Base-by-base conservation (phyloP, 2,888 invertebrate genomes). In the Acrobasis repandana region DNA sequence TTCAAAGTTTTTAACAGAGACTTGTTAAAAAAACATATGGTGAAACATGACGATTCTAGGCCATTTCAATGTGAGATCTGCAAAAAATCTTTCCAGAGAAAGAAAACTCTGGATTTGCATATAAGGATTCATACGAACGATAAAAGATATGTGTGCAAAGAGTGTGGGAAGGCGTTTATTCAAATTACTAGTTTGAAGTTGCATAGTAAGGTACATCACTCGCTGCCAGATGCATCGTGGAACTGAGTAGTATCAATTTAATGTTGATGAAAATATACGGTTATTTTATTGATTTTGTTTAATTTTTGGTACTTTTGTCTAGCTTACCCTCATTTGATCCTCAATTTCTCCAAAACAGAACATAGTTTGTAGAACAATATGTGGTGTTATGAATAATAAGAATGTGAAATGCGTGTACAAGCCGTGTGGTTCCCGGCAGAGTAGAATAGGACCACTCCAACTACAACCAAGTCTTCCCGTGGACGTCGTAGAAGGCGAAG, bases 11-110 rank as follows among this genome's bases (percentile, higher is more conserved):
- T 86, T 34, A 83, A 82, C 18, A 89, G 85, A 11, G 89, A 92
- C 46, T 76, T 93, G 16, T 69, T 94, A 58, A 89, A 86, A 38
- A 83, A 92, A 0, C 94, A 94, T 60, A 91, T 92, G 79, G 90
- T 94, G 0, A 90, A 86, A 0, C 94, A 94, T 62, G 92, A 91
- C 1, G 93, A 93, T 1, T 81, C 93, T 0, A 85, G 93, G 58
- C 94, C 94, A 3, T 93, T 88, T 54, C 86, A 92, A 47, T 94
- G 94, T 65, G 88, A 92, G 6, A 82, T 89, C 63, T 94, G 94
- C 64, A 92, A 92, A 43, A 94, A 94, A 68, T 77, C 90, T 1
- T 94, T 94, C 69, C 93, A 93, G 50, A 92, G 94, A 64, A 92
- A 90, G 67, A 92, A 89, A 54, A 91, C 92, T 0, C 67, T 93